Percentiles rank a stretch among this genome's conserved stretches.
Conservation (phyloP, 2,797 vertebrate species). For the Lates japonicus region DNA sequence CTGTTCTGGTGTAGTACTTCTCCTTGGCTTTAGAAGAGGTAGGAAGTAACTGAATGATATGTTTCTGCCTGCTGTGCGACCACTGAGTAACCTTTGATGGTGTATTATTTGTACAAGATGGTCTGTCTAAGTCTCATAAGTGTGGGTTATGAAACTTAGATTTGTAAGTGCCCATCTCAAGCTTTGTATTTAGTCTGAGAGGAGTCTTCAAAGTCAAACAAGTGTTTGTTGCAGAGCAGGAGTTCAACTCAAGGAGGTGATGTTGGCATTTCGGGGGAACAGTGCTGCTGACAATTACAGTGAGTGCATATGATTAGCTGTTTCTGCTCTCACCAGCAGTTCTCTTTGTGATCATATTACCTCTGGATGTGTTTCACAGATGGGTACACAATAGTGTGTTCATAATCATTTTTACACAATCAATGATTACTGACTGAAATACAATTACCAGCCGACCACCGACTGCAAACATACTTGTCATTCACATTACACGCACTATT, state of each 20-base stretch:
- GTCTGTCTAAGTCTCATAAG: conserved; percentile 14
- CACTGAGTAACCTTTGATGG: conserved; percentile 14
- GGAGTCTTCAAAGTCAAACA: conserved; percentile 31
- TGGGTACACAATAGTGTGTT: conserved; percentile 52
- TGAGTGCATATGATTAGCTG: conserved; percentile 17
- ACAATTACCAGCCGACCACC: conserved; percentile 65
- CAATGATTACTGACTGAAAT: conserved; percentile 60
- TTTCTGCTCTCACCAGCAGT: conserved; percentile 11
- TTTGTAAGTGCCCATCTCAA: not conserved
- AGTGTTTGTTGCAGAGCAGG: conserved; percentile 26
- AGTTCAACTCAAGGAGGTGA: conserved; percentile 17
- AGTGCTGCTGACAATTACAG: conserved; percentile 26
- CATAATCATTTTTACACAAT: conserved; percentile 49
- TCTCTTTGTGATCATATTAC: conserved; percentile 21
- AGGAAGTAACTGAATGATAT: conserved; percentile 20
- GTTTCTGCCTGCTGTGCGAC: conserved; percentile 14
- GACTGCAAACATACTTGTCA: conserved; percentile 60
- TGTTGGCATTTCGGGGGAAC: conserved; percentile 31
- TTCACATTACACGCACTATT: conserved; percentile 61
- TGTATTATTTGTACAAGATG: conserved; percentile 24
- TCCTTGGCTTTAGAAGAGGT: not conserved
- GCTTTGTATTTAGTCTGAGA: conserved; percentile 23
- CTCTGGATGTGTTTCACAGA: conserved; percentile 44
- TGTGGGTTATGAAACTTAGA: not conserved
- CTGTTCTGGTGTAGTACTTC: conserved; percentile 5